phyloP scores from a whole-genome alignment of 2,888 invertebrate species.

The Caprella mutica region DNA sequence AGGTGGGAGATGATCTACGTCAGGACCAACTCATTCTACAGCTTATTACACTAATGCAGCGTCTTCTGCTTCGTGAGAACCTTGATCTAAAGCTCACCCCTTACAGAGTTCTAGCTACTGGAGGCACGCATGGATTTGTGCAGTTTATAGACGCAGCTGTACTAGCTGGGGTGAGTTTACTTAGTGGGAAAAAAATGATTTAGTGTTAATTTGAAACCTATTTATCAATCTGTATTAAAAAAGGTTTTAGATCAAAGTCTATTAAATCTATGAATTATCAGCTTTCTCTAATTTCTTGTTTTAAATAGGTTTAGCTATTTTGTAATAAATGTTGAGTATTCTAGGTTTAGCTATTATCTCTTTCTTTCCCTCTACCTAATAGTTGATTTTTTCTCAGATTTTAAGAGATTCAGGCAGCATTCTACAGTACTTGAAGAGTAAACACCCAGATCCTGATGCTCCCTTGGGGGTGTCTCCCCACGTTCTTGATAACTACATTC shows the following conservation, averaged over 20 bases:
- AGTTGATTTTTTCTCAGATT: no score
- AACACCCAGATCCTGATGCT: constrained; percentile 76
- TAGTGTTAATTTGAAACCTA: background rate
- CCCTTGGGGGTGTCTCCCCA: constrained; percentile 73
- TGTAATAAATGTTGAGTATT: no score
- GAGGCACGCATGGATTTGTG: constrained; percentile 54
- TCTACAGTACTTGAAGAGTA: constrained; percentile 73
- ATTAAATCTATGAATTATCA: no score
- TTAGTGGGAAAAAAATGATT: background rate
- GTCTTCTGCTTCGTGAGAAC: constrained; percentile 81
- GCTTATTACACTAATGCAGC: constrained; percentile 97
- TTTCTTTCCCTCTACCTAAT: no score
- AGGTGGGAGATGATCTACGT: constrained; percentile 91
- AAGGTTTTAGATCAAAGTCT: no score
- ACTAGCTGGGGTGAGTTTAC: constrained; percentile 58
- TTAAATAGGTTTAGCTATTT: no score
- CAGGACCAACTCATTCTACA: constrained; percentile 96
- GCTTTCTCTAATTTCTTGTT: no score
- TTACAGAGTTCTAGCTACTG: constrained; percentile 84
- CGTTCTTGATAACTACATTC: constrained; percentile 93
- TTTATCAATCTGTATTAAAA: background rate
- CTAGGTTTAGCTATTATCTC: no score
- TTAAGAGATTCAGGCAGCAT: constrained; percentile 75
- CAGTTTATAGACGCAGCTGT: constrained; percentile 89
- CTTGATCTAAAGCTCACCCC: constrained; percentile 92